Evolutionary conservation across 2,113 vertebrate genomes (phyloP), one percentile per base, ranked within the genome.

Genomic region (Ascaphus truei): DNA sequence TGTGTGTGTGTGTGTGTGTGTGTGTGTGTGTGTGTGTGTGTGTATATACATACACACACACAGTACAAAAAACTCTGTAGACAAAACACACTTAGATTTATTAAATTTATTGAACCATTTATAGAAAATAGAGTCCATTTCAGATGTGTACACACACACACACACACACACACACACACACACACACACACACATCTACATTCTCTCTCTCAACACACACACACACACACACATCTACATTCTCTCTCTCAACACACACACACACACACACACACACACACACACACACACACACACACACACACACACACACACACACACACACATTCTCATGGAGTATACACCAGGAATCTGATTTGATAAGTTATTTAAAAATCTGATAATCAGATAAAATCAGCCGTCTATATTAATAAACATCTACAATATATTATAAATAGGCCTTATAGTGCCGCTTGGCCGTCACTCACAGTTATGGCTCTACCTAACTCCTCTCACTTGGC

Each of bases 91-190:
- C n/a, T n/a, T n/a, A n/a, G n/a, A n/a, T n/a, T n/a, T n/a, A n/a
- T n/a, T n/a, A n/a, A n/a, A n/a, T 71, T 71, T 71, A 61, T 61
- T 71, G 31, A 71, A 23, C 33, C 48, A 22, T 48, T n/a, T 37
- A 31, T 39, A 41, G 31, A 71, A 52, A 60, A 71, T 61, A 68
- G 4, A 16, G 6, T 16, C 52, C 12, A 10, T 58, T 29, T 68
- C 3, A 10, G 47, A 23, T 18, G 56, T 59, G 27, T 68, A 27
- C 20, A 23, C 51, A 39, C 36, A 18, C 56, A 39, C 12, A 58
- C 12, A 50, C 27, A 52, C 61, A 69, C 41, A 60, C 45, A 69
- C 23, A n/a, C n/a, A n/a, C n/a, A n/a, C 51, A 37, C 60, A 25
- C 50, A 16, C 4, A 43, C 7, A 50, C 55, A 50, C 11, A 3